phyloP scores from a whole-genome alignment of 2,888 invertebrate species.

The Crematogaster levior region DNA sequence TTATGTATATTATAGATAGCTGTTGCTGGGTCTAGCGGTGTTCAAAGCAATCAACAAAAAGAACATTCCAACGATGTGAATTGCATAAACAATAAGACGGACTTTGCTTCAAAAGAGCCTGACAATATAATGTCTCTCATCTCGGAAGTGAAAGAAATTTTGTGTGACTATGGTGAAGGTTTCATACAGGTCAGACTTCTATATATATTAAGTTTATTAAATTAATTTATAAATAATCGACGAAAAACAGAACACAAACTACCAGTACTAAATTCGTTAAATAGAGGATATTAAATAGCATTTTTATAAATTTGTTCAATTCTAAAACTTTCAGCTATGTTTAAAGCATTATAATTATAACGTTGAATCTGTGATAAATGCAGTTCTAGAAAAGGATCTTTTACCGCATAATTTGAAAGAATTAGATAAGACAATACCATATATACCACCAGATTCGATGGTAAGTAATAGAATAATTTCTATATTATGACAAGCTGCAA shows the following conservation, averaged over 20 bases:
- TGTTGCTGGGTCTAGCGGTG: conserved; percentile 69
- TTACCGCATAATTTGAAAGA: conserved; percentile 86
- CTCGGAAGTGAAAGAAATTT: conserved; percentile 90
- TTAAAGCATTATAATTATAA: conserved; percentile 92
- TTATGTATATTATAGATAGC: conserved; percentile 58
- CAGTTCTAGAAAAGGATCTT: conserved; percentile 91
- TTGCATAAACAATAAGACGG: conserved; percentile 11
- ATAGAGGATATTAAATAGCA: background rate
- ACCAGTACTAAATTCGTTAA: background rate
- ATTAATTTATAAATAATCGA: conserved; percentile 11
- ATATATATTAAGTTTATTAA: background rate
- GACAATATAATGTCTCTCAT: conserved; percentile 85
- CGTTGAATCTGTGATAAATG: conserved; percentile 92
- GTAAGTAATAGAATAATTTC: conserved; percentile 77
- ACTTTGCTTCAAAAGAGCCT: conserved; percentile 42
- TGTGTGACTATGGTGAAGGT: conserved; percentile 94
- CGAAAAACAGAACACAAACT: background rate
- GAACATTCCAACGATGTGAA: conserved; percentile 35
- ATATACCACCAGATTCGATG: conserved; percentile 89
- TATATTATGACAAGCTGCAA: background rate
- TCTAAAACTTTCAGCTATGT: conserved; percentile 89
- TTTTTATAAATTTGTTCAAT: background rate
- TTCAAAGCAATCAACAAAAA: conserved; percentile 45
- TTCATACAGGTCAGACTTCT: conserved; percentile 86
- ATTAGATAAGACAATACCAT: conserved; percentile 87